Evolutionary conservation across 2,113 vertebrate species (phyloP), one percentile per base, ranked within the genome.

Genomic region (Cyprinus carpio): DNA sequence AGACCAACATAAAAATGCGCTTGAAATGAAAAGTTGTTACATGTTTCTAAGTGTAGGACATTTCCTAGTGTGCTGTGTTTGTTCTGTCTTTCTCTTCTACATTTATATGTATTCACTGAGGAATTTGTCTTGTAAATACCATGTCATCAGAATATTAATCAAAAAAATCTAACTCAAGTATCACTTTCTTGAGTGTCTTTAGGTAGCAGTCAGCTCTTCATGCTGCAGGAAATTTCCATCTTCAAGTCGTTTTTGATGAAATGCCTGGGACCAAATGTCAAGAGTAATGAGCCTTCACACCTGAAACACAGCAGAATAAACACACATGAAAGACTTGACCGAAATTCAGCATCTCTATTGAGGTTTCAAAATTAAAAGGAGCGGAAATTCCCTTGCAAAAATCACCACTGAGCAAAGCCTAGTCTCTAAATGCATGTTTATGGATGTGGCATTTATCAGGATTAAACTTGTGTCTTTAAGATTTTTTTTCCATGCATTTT

Each of bases 371-470:
- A 43, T 75, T 54, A 87, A 51, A 58, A 60, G 46, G 88, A 90
- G 77, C 25, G 84, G 91, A 87, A 92, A 91, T 90, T 91, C 90
- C 91, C 92, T 83, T 0, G 20, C 86, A 85, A 81, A 51, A 62
- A 78, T 90, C 82, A 72, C n/a, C 46, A 43, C 15, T 51, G 56
- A 58, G 67, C 23, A 58, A 31, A 34, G 49, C 64, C 25, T 69
- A 4, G 29, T 27, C 31, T 79, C 75, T 71, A 56, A 72, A 85
- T 34, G 4, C 75, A 29, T 76, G 75, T 54, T 76, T 76, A 54
- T 76, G 46, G 16, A 76, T 76, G 90, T 89, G 88, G 89, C 79
- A 83, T 82, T 64, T 58, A 46, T 56, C 34, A 62, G 56, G 71
- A 40, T 75, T 8, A 76, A 76, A 76, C 75, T 31, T 76, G 74